phyloP scores from a whole-genome alignment of 2,888 invertebrate species.

The Tetragnatha montana region DNA sequence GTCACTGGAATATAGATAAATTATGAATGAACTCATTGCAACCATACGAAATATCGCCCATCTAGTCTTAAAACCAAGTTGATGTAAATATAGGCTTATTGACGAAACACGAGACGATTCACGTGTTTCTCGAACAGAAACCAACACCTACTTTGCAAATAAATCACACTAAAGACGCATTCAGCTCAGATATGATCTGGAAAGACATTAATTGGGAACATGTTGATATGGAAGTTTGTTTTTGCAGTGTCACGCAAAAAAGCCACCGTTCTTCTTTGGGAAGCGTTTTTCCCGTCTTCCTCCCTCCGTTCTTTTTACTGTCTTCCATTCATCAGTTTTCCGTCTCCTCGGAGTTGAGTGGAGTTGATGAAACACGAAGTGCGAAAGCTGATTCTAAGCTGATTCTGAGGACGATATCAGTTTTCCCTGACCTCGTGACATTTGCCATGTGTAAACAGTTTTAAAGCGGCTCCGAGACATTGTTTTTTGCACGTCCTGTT shows the following conservation, averaged over 20 bases:
- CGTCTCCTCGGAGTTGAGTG: neutral
- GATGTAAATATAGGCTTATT: no score
- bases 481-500: neutral
- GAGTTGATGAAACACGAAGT: conserved; percentile 9
- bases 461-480: neutral
- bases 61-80: no score
- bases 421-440: conserved; percentile 51
- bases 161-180: neutral
- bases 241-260: neutral
- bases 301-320: conserved; percentile 4
- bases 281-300: neutral
- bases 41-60: no score
- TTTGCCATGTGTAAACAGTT: conserved; percentile 60
- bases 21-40: no score
- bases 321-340: conserved; percentile 18
- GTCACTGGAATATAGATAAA: no score
- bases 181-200: neutral
- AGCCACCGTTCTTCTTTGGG: neutral
- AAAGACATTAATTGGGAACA: neutral
- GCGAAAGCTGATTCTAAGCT: conserved; percentile 53
- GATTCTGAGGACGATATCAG: conserved; percentile 37
- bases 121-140: no score
- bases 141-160: no score
- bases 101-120: no score
- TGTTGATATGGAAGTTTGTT: neutral